Base-by-base conservation (phyloP, 2,113 vertebrate species). In the Oceanites oceanicus region DNA sequence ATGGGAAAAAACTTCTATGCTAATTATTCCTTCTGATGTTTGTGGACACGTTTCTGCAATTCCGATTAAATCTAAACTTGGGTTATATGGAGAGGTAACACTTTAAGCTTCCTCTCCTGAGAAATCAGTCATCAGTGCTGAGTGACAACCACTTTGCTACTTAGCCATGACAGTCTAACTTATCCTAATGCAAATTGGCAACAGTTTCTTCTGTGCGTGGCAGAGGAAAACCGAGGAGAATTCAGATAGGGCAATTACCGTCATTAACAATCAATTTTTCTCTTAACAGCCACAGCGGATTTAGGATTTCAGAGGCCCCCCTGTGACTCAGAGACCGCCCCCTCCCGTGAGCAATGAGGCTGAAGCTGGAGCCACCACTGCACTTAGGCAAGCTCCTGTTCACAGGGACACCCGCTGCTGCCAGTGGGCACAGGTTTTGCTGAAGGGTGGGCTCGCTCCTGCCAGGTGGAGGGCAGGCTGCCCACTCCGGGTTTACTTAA, bases 201-300 rank as follows among this genome's bases (percentile, higher is more conserved):
- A 92, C 62, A 80, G 56, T 77, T 94, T 66, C 95, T 82, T 70
- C 87, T 83, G 63, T 32, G 58, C 9, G 0, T 84, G 65, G 45
- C 62, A 45, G 58, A 81, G 77, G 71, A 88, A 95, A 86, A 86
- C 73, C 10, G 1, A 86, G 71, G 83, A 95, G 84, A 96, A 94
- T 96, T 96, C 91, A 94, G 93, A 97, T 47, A 32, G 32, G 66
- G 65, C 88, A 95, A 96, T 96, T 92, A 96, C 61, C 17, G 9
- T 92, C 84, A 92, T 94, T 92, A 96, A 76, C 81, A 76, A 90
- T 76, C 81, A 91, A 75, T 93, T 97, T 95, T 94, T 96, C 88
- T 87, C n/a, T 88, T 88, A 94, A 93, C 55, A 97, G 79, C 73
- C 30, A 0, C 78, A 53, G 56, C 3, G 4, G 73, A 81, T 89